phyloP scores from a whole-genome alignment of 2,888 invertebrate species.

The Reticulitermes lucifugus region DNA sequence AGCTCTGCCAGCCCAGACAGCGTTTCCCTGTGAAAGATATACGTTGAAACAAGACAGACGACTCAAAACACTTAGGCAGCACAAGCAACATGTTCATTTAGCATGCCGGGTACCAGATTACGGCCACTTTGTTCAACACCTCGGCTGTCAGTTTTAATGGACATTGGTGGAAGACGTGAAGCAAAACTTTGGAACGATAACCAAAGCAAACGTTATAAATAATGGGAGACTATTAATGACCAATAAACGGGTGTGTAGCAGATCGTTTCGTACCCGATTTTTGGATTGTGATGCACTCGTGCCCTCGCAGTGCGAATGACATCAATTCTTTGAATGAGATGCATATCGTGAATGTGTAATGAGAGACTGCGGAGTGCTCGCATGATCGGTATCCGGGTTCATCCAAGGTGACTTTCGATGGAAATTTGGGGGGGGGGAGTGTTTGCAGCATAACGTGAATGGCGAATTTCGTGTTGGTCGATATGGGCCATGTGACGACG shows the following conservation, averaged over 20 bases:
- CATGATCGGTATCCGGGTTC: too few relatives aligned
- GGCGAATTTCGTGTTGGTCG: too few relatives aligned
- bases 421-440: too few relatives aligned
- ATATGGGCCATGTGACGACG: too few relatives aligned
- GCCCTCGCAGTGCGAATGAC: too few relatives aligned
- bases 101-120: not conserved
- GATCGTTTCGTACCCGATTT: not conserved
- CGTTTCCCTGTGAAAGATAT: slow-evolving; percentile 25
- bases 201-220: not conserved
- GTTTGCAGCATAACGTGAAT: too few relatives aligned
- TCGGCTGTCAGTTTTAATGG: slow-evolving; percentile 15
- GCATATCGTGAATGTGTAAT: too few relatives aligned
- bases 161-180: not conserved
- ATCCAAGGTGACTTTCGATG: too few relatives aligned
- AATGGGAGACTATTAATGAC: not conserved
- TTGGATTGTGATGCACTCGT: too few relatives aligned
- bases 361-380: too few relatives aligned
- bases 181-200: not conserved
- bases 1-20: not conserved
- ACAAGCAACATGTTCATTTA: slow-evolving; percentile 17
- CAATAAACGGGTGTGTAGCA: not conserved
- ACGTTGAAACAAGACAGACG: slow-evolving; percentile 12
- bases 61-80: slow-evolving; percentile 8
- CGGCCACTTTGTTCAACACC: slow-evolving; percentile 16
- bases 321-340: too few relatives aligned